These are phyloP conservation scores for Helarctos malayanus DNA, from an alignment of 2,797 vertebrate genomes.

Conservation along the genomic window DNA sequence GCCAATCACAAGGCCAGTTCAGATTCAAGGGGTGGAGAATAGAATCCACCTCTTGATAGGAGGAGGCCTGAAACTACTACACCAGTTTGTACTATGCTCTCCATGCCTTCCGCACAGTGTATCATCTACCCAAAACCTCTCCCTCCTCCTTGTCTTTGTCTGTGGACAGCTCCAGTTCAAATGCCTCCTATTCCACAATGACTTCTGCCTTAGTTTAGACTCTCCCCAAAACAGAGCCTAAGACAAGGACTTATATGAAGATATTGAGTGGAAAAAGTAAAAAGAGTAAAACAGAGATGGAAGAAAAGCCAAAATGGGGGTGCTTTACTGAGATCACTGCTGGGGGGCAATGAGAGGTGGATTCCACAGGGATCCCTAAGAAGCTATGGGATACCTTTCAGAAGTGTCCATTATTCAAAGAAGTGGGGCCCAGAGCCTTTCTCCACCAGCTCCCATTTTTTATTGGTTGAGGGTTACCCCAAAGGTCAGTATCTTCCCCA, in stretches of 20 bases:
- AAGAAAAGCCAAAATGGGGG: conserved; percentile 9
- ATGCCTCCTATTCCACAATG: background rate
- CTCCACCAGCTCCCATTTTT: background rate
- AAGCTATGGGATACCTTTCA: background rate
- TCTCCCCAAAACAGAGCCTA: conserved; percentile 2
- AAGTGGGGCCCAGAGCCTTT: background rate
- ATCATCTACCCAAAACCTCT: background rate
- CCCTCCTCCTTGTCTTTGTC: conserved; percentile 4
- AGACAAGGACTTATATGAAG: conserved; percentile 25
- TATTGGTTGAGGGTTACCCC: background rate
- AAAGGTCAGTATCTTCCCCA: background rate
- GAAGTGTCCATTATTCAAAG: background rate
- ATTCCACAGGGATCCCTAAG: background rate
- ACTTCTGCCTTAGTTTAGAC: conserved; percentile 51
- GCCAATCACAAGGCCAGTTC: background rate
- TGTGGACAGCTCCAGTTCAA: background rate
- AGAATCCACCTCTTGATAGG: conserved; percentile 1
- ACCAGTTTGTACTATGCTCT: background rate
- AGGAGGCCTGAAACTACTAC: background rate
- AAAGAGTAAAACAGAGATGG: background rate
- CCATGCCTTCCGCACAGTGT: background rate
- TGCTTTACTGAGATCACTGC: background rate
- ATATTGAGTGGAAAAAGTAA: conserved; percentile 35
- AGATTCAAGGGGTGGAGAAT: conserved; percentile 29
- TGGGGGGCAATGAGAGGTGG: background rate